Evolutionary conservation across 30 jellyfish, hydroid and myxozoan species (phyloP).

Genomic region (Aurelia coerulea): DNA sequence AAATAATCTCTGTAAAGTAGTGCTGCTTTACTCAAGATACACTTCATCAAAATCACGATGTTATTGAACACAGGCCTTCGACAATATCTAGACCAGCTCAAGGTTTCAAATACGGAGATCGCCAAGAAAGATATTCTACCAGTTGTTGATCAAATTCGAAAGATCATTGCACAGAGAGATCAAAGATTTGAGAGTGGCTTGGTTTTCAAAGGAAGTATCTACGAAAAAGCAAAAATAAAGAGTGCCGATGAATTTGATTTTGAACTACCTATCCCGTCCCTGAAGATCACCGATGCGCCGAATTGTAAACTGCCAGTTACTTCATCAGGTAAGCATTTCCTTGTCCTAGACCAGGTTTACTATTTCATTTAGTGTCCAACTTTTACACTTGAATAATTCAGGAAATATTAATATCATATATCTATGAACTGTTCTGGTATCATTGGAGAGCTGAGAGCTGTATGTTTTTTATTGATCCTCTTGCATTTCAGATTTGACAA

Average conservation of each 20-base stretch:
- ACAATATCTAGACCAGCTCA: slow-evolving; percentile 18
- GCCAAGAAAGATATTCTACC: slow-evolving; percentile 9
- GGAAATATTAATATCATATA: too few relatives aligned
- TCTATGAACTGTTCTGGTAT: too few relatives aligned
- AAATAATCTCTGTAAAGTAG: too few relatives aligned
- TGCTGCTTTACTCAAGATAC: too few relatives aligned
- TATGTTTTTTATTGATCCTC: too few relatives aligned
- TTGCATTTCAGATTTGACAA: too few relatives aligned
- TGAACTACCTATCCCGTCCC: slow-evolving; percentile 34
- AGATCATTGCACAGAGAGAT: slow-evolving; percentile 23
- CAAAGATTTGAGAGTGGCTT: slow-evolving; percentile 41
- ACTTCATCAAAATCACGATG: too few relatives aligned
- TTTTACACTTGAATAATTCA: too few relatives aligned
- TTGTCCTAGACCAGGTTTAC: too few relatives aligned
- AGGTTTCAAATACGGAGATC: slow-evolving; percentile 4
- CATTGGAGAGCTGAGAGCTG: too few relatives aligned
- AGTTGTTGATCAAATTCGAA: slow-evolving; percentile 11
- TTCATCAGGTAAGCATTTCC: not conserved
- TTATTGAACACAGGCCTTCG: slow-evolving; percentile 1
- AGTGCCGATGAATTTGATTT: slow-evolving; percentile 63
- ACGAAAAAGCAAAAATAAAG: slow-evolving; percentile 52
- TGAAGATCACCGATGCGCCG: slow-evolving; percentile 31
- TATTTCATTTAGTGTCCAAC: too few relatives aligned
- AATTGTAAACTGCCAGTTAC: slow-evolving; percentile 3
- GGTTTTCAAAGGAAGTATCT: slow-evolving; percentile 56